Evolutionary conservation across 1,140 invertebrate species (phyloP).

Genomic region (Bombyx mori): DNA sequence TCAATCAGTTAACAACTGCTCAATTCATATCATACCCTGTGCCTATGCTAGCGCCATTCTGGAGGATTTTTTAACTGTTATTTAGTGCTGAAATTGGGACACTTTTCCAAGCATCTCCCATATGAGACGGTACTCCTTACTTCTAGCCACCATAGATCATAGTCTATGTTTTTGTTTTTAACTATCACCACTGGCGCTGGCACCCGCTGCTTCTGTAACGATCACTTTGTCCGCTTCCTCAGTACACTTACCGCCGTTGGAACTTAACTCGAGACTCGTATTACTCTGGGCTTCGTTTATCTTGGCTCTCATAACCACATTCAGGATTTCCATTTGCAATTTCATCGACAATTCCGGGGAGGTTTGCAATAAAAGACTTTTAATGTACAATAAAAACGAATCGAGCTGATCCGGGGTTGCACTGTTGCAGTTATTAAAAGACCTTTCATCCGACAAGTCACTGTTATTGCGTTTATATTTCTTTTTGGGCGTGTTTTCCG

Average conservation of each 20-base stretch:
- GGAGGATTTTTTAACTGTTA: too few relatives aligned
- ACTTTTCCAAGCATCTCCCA: too few relatives aligned
- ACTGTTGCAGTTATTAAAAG: constrained; percentile 3
- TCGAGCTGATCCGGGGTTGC: constrained; percentile 11
- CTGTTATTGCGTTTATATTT: constrained; percentile 2
- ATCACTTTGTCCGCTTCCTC: background rate
- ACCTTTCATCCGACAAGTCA: constrained; percentile 5
- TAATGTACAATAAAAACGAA: constrained; percentile 13
- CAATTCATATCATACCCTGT: too few relatives aligned
- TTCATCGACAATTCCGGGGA: constrained; percentile 19
- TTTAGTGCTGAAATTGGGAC: too few relatives aligned
- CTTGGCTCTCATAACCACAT: constrained; percentile 20
- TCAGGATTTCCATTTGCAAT: constrained; percentile 29
- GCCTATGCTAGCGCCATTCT: too few relatives aligned
- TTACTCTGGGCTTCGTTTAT: constrained; percentile 2
- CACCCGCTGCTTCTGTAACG: background rate
- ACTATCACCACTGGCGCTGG: background rate
- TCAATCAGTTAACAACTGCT: too few relatives aligned
- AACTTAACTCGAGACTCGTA: background rate
- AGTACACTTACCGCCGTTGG: background rate
- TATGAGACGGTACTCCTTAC: too few relatives aligned
- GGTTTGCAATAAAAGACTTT: constrained; percentile 19
- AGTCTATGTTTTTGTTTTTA: background rate
- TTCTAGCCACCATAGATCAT: background rate
- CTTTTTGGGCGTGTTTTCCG: constrained; percentile 1